Percentiles rank a stretch among this genome's conserved stretches.
Conservation (phyloP, 1,140 invertebrate genomes). For the Armadillidium nasatum region DNA sequence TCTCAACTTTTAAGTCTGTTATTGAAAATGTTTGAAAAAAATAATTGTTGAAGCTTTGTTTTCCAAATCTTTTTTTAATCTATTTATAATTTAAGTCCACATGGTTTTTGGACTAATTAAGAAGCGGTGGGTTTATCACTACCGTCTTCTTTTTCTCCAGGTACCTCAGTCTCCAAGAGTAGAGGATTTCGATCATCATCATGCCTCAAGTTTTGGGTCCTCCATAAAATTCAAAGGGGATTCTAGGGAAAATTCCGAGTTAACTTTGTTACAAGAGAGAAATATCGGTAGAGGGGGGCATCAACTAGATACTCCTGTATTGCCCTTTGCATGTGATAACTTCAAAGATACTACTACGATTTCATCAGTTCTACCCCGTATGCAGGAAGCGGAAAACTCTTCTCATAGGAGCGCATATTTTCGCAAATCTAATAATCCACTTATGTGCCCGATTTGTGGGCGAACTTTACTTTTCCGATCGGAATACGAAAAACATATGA, state of each 20-base stretch:
- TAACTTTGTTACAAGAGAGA: too few species aligned
- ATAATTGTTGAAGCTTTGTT: too few species aligned
- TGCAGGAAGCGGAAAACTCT: not conserved
- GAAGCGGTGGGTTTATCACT: not conserved
- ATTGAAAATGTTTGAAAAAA: too few species aligned
- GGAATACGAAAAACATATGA: slow-evolving; percentile 45
- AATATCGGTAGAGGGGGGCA: too few species aligned
- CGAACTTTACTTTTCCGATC: slow-evolving; percentile 42
- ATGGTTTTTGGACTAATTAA: not conserved
- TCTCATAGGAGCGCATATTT: not conserved
- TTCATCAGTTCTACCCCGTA: not conserved
- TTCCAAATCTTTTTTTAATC: not conserved
- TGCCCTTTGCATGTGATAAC: not conserved
- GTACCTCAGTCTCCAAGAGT: not conserved
- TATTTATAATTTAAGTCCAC: not conserved
- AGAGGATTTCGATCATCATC: too few species aligned
- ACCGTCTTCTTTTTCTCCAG: not conserved
- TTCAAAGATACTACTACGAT: not conserved
- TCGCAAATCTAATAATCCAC: slow-evolving; percentile 26
- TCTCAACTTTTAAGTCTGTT: too few species aligned
- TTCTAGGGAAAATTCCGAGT: too few species aligned
- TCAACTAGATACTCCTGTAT: not conserved
- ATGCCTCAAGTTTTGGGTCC: too few species aligned
- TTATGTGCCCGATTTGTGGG: slow-evolving; percentile 41
- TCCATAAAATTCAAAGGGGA: too few species aligned